Conservation (phyloP, 2,888 invertebrate genomes). For the Liodrosophila aerea region DNA sequence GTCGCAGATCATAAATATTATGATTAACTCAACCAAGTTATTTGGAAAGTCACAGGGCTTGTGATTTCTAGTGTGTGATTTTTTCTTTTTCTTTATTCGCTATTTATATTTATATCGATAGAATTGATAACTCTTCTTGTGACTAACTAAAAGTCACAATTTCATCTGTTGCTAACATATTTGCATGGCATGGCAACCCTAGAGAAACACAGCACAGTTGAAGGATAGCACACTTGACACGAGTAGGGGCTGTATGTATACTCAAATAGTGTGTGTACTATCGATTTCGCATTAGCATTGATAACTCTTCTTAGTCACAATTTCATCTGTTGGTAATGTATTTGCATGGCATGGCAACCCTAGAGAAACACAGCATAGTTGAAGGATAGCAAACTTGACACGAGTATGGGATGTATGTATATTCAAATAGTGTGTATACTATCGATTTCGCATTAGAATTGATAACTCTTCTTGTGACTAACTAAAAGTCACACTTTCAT, state of each 20-base stretch:
- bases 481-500: too few species aligned
- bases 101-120: too few species aligned
- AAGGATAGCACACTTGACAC: not conserved
- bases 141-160: too few species aligned
- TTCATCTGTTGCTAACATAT: not conserved
- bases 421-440: too few species aligned
- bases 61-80: constrained; percentile 14
- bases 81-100: constrained; percentile 13
- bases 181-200: constrained; percentile 15
- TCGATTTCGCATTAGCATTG: too few species aligned
- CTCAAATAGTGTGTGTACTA: too few species aligned
- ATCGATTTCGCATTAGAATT: too few species aligned
- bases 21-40: constrained; percentile 27
- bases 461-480: too few species aligned
- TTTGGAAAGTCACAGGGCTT: constrained; percentile 17
- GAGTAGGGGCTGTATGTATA: constrained; percentile 11
- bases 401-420: constrained; percentile 11
- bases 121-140: too few species aligned
- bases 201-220: not conserved
- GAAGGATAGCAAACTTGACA: not conserved
- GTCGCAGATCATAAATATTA: constrained; percentile 55
- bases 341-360: constrained; percentile 14
- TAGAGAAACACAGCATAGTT: not conserved
- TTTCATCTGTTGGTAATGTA: not conserved
- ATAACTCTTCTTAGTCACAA: too few species aligned